Evolutionary conservation across 2,888 invertebrate genomes (phyloP), one percentile per base, ranked within the genome.

Genomic region (Monoplex corrugatus): DNA sequence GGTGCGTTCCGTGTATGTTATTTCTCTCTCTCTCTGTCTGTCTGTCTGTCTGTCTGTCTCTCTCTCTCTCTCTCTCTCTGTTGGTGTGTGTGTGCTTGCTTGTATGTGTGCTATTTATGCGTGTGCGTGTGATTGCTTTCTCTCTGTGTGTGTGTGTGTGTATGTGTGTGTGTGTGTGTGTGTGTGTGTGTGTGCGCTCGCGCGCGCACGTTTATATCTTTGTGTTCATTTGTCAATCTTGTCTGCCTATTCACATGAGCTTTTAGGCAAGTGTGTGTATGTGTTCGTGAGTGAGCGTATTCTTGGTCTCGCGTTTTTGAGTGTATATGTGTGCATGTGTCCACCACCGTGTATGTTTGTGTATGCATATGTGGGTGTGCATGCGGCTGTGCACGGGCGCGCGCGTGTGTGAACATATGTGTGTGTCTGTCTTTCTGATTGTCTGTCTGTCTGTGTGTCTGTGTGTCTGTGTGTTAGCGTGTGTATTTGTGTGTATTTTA

Each of bases 61-160:
- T 50, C 10, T 19, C 10, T 50, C 10, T 19, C 10, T 50, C 10
- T 50, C 10, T 19, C 19, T 19, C 50, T 19, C 19, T 19, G 10
- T 19, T 50, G 10, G 50, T 50, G 50, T 19, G 19, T 19, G 8
- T 50, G 50, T 19, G 8, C 50, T 13, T 50, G 50, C 19, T 13
- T 50, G 19, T 50, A 19, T 50, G 19, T 50, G 50, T 50, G 19
- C 50, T 19, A 8, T 50, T 13, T 50, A 50, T 19, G 50, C 50
- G 19, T 50, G 8, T 19, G 50, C 19, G 19, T 19, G 50, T 8
- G 50, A 8, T 50, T 50, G 50, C 50, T 50, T 50, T 50, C 19
- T 50, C 19, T 68, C 5, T 68, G 68, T 68, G 68, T 68, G 68
- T 68, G 68, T 68, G 68, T 68, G 68, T 68, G 68, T 28, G 68